Evolutionary conservation across 2,113 vertebrate genomes (phyloP).

Genomic region (Lontra canadensis): DNA sequence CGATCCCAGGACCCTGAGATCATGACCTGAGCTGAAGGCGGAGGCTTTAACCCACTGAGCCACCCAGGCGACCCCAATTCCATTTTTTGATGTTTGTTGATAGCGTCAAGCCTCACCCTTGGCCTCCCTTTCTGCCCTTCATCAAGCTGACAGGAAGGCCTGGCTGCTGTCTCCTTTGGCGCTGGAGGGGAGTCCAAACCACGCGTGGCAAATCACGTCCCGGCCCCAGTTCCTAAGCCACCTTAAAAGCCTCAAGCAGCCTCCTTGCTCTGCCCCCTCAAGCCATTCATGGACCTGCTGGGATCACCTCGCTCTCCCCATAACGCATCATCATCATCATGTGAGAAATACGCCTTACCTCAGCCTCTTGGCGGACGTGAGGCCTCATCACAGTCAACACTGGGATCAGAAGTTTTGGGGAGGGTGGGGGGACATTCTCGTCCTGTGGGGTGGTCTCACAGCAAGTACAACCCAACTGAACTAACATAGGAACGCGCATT

Average conservation of each 20-base stretch:
- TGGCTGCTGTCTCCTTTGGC: background rate
- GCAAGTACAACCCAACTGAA: background rate
- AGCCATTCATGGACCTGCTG: background rate
- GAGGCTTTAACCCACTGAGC: too few relatives aligned
- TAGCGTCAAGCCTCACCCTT: background rate
- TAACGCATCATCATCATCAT: too few relatives aligned
- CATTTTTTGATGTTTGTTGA: background rate
- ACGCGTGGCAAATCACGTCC: background rate
- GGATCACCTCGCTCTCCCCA: background rate
- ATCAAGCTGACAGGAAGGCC: background rate
- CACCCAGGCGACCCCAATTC: too few relatives aligned
- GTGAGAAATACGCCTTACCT: background rate
- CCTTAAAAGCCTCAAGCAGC: background rate
- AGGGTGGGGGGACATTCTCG: background rate
- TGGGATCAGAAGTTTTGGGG: background rate
- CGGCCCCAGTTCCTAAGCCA: background rate
- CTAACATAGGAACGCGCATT: background rate
- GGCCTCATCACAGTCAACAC: too few relatives aligned
- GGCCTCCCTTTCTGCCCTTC: background rate
- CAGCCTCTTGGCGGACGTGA: background rate
- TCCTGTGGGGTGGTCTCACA: background rate
- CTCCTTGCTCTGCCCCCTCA: background rate
- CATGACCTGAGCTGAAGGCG: too few relatives aligned
- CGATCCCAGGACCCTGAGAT: too few relatives aligned
- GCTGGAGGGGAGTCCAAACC: background rate